Evolutionary conservation across 2,113 vertebrate genomes (phyloP).

Genomic region (Semnornis frantzii): DNA sequence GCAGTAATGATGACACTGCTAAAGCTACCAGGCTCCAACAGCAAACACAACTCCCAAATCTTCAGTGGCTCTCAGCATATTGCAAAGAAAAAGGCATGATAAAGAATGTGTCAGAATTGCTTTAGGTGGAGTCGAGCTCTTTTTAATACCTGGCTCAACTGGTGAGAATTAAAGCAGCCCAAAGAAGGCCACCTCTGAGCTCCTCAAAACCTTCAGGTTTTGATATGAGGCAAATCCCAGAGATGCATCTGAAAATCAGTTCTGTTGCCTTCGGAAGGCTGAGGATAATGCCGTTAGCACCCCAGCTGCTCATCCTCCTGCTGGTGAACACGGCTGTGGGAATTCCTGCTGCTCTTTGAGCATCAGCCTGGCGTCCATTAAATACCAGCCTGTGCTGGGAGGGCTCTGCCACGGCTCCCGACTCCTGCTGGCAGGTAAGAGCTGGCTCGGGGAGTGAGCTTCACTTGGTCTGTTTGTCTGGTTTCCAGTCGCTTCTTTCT

Average conservation of each 20-base stretch:
- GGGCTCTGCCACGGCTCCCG: background rate
- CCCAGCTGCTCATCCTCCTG: conserved; percentile 11
- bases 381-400: conserved; percentile 10
- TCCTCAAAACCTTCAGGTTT: background rate
- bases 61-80: background rate
- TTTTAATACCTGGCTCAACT: background rate
- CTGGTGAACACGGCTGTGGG: background rate
- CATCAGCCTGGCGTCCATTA: background rate
- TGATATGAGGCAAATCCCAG: background rate
- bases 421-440: background rate
- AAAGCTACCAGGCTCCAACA: background rate
- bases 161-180: background rate
- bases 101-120: background rate
- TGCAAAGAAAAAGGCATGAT: background rate
- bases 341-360: background rate
- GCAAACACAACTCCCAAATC: background rate
- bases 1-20: background rate
- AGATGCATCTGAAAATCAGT: background rate
- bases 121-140: background rate
- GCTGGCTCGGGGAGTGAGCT: conserved; percentile 7
- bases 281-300: conserved; percentile 30
- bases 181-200: background rate
- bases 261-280: background rate
- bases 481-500: background rate
- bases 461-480: background rate